A percentile compares a stretch with the other conserved stretches of the same genome.
phyloP scores from a whole-genome alignment of 2,113 vertebrate genomes.

The Tursiops truncatus region DNA sequence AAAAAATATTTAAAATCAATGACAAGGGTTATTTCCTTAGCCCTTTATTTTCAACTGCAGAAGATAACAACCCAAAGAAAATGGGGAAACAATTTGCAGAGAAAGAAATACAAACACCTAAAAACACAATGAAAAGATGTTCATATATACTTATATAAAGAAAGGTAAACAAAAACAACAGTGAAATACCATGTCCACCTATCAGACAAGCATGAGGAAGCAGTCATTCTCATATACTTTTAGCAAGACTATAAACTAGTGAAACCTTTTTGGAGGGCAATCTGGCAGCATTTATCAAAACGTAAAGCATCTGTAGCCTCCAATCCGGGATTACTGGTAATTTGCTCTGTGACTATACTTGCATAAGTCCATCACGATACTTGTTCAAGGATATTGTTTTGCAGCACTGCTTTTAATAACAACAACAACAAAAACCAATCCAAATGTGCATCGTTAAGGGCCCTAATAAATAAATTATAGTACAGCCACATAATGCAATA shows the following conservation, averaged over 20 bases:
- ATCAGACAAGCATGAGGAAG: not conserved
- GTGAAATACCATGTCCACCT: not conserved
- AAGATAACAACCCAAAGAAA: not conserved
- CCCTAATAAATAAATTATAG: not conserved
- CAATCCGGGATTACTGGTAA: not conserved
- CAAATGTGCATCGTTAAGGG: not conserved
- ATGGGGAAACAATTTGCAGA: not conserved
- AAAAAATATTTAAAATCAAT: not conserved
- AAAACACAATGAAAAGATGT: not conserved
- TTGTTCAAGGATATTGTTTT: not conserved
- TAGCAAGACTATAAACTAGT: not conserved
- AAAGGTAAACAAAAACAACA: not conserved
- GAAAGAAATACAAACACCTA: not conserved
- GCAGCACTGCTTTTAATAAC: not conserved
- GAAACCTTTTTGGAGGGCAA: not conserved
- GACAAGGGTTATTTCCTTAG: not conserved
- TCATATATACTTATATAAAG: not conserved
- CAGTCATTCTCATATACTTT: not conserved
- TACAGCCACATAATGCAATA: not conserved
- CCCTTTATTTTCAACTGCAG: not conserved
- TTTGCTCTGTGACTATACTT: fast-evolving
- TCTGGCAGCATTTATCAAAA: not conserved
- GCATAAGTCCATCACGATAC: not conserved
- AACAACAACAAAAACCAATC: not conserved
- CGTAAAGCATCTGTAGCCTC: not conserved